phyloP scores from a whole-genome alignment of 2,797 vertebrate genomes.

The Falco concolor region DNA sequence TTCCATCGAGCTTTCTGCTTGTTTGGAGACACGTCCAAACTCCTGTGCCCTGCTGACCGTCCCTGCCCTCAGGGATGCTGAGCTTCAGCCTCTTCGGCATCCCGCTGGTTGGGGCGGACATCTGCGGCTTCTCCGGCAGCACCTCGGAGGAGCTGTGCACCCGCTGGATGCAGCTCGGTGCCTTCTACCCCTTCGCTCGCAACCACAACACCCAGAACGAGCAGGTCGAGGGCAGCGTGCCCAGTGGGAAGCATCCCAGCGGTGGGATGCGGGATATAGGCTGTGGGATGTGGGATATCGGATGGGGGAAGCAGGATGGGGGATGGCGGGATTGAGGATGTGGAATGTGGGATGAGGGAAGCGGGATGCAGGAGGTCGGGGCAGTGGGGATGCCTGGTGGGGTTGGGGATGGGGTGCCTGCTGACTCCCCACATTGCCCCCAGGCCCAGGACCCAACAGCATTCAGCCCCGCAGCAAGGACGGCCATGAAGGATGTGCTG shows the following conservation, averaged over 20 bases:
- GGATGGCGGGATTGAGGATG: neutral
- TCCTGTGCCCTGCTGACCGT: neutral
- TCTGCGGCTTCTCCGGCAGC: slow-evolving; percentile 83
- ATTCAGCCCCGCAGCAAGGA: slow-evolving; percentile 76
- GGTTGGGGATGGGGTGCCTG: neutral
- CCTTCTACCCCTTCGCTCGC: slow-evolving; percentile 87
- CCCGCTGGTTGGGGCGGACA: slow-evolving; percentile 83
- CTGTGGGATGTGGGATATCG: fast-evolving
- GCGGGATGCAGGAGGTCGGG: neutral
- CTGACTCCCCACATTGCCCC: neutral
- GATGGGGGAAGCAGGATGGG: neutral
- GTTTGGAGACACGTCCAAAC: fast-evolving
- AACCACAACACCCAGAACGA: slow-evolving; percentile 82
- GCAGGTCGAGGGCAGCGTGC: slow-evolving; percentile 53
- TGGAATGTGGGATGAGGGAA: neutral
- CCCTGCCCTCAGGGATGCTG: slow-evolving; percentile 75
- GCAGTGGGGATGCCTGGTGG: neutral
- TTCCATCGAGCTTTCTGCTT: neutral
- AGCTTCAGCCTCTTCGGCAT: slow-evolving; percentile 88
- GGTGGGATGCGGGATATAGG: neutral
- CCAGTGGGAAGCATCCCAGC: neutral
- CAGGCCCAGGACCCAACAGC: slow-evolving; percentile 82
- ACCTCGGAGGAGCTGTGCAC: slow-evolving; percentile 84
- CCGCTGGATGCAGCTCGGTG: slow-evolving; percentile 88
- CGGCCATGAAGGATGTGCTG: slow-evolving; percentile 80